phyloP scores from a whole-genome alignment of 2,797 vertebrate species.

The Pseudomugil gertrudae region DNA sequence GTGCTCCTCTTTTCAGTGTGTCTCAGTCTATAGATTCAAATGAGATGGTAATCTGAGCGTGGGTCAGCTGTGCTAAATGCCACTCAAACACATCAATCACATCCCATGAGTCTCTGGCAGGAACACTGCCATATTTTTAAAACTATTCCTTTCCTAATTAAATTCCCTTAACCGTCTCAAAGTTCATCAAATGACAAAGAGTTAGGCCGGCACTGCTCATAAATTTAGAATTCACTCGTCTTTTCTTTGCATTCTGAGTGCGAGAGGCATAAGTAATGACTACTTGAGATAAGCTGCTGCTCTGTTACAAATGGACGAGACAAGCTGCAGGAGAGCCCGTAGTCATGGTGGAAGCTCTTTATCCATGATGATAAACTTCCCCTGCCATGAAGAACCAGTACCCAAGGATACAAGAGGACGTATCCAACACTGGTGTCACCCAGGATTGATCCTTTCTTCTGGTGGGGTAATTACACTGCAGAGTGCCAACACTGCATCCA shows the following conservation, averaged over 20 bases:
- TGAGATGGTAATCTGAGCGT: constrained; percentile 74
- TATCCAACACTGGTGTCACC: constrained; percentile 50
- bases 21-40: constrained; percentile 67
- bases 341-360: constrained; percentile 52
- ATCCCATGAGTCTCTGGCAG: constrained; percentile 64
- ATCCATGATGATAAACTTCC: constrained; percentile 59
- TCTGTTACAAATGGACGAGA: constrained; percentile 53
- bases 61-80: constrained; percentile 76
- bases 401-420: constrained; percentile 52
- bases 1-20: constrained; percentile 45
- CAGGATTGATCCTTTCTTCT: constrained; percentile 67
- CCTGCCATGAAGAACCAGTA: constrained; percentile 54
- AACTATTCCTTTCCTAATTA: constrained; percentile 70
- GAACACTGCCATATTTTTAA: constrained; percentile 58
- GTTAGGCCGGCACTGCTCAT: constrained; percentile 51
- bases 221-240: constrained; percentile 51
- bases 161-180: constrained; percentile 65
- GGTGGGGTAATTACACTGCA: constrained; percentile 66
- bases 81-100: constrained; percentile 75
- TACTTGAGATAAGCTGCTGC: constrained; percentile 50
- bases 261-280: constrained; percentile 51
- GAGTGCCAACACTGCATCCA: constrained; percentile 53
- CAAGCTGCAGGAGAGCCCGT: constrained; percentile 30
- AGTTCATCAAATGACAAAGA: constrained; percentile 59
- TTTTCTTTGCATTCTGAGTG: constrained; percentile 52